Evolutionary conservation across 2,888 invertebrate species (phyloP).

Genomic region (Papilio gigon): DNA sequence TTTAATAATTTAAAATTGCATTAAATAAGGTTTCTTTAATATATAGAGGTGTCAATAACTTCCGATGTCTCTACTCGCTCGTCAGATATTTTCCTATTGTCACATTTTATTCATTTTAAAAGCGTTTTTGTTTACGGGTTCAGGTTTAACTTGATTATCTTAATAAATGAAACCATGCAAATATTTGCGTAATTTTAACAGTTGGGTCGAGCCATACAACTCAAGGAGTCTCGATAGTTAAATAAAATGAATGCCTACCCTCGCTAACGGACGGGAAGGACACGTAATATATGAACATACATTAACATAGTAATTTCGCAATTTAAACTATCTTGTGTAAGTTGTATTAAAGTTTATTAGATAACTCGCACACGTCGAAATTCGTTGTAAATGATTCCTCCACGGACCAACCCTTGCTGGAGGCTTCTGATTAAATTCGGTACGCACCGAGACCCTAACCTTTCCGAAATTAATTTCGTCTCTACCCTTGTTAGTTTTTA

Average conservation of each 20-base stretch:
- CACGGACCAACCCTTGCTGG: conserved; percentile 43
- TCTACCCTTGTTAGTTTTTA: conserved; percentile 49
- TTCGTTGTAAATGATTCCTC: conserved; percentile 38
- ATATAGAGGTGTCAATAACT: too few species aligned
- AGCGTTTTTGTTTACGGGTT: too few species aligned
- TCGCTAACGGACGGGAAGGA: background rate
- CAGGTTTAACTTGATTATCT: background rate
- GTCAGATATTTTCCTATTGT: too few species aligned
- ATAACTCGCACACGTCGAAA: conserved; percentile 39
- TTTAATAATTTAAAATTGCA: too few species aligned
- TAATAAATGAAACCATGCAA: background rate
- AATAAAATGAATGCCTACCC: conserved; percentile 16
- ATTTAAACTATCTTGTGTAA: conserved; percentile 37
- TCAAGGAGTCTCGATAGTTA: background rate
- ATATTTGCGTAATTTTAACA: background rate
- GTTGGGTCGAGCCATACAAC: background rate
- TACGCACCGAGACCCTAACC: conserved; percentile 51
- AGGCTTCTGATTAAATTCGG: conserved; percentile 52
- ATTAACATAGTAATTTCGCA: conserved; percentile 29
- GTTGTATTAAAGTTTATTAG: conserved; percentile 39
- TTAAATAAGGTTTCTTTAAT: too few species aligned
- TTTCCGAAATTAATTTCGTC: conserved; percentile 50
- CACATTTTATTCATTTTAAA: too few species aligned
- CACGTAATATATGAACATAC: conserved; percentile 22
- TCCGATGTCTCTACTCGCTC: too few species aligned